Base-by-base conservation (phyloP, 2,113 vertebrate species). In the Myrmophylax atrothorax region DNA sequence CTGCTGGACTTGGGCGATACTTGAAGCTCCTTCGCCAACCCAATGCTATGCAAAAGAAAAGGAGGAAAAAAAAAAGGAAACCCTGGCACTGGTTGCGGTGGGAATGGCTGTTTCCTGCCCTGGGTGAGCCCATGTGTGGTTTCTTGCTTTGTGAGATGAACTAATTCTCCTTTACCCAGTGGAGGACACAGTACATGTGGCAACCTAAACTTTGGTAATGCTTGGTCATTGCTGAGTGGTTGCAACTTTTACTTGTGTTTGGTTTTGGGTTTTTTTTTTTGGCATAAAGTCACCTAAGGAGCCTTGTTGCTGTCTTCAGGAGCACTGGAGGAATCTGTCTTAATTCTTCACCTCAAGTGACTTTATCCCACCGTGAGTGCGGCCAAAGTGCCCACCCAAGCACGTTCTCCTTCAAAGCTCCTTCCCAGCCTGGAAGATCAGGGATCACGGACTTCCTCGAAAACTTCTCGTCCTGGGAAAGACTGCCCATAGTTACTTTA, bases 401-500 rank as follows among this genome's bases (percentile, higher is more conserved):
- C 23, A 63, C 55, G 0, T 91, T 84, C 42, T 87, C 46, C 69
- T 87, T 78, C 83, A 26, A 17, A 95, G 55, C 78, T 80, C 66
- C 42, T 74, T 72, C 90, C 58, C 69, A 29, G 17, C 95, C 95
- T 89, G 94, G 87, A 96, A 89, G 68, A 93, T 88, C 76, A 80
- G 82, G 73, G 88, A 66, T 78, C 93, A 81, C 90, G 3, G 83
- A 63, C 83, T 89, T 83, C 74, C 85, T 80, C 2, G 28, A 47
- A 89, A 93, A 77, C 96, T 96, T 98, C 89, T 97, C 25, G 0
- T 74, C 93, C 89, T 84, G 96, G 95, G 84, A 97, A 97, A 97
- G 98, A 98, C 98, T 97, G 80, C 97, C 98, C 96, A 96, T 89
- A 96, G 81, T 97, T 98, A 95, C 98, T 99, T 99, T 99, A 99